A percentile compares a stretch with the other conserved stretches of the same genome.
phyloP scores from a whole-genome alignment of 2,113 vertebrate genomes.

The Rhinogobius similis region DNA sequence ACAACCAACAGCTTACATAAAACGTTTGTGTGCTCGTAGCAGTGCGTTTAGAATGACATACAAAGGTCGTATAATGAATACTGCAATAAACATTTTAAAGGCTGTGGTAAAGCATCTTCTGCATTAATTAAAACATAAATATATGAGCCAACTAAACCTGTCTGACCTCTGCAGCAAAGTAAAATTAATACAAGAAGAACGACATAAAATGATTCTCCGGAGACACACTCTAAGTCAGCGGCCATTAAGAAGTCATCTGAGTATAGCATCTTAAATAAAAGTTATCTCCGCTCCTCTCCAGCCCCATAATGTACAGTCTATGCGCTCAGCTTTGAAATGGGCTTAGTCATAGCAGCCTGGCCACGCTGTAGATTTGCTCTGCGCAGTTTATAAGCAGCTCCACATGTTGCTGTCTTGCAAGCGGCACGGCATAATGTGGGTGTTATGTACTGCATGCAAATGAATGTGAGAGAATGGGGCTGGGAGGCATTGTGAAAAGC shows the following conservation, averaged over 20 bases:
- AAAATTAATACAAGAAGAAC: constrained; percentile 5
- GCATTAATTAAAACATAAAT: not conserved
- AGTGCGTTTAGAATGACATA: not conserved
- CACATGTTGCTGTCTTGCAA: constrained; percentile 21
- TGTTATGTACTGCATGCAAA: constrained; percentile 55
- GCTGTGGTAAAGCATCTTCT: too few relatives aligned
- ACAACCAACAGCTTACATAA: not conserved
- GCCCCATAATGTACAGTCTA: not conserved
- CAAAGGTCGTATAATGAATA: too few relatives aligned
- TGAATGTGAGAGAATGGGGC: constrained; percentile 22
- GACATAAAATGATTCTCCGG: constrained; percentile 9
- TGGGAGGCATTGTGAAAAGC: constrained; percentile 32
- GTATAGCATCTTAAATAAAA: not conserved
- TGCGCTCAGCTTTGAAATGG: not conserved
- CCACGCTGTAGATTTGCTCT: constrained; percentile 18
- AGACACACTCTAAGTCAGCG: not conserved
- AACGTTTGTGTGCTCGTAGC: not conserved
- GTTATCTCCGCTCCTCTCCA: not conserved
- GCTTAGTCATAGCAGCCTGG: constrained; percentile 9
- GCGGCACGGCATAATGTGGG: constrained; percentile 46
- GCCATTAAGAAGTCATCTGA: not conserved
- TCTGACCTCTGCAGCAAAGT: not conserved
- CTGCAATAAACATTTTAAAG: too few relatives aligned
- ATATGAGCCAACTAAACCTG: not conserved
- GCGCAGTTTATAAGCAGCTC: constrained; percentile 42